A percentile compares a stretch with the other conserved stretches of the same genome.
Evolutionary conservation across 1,140 invertebrate species (phyloP).

Genomic region (Venturia canescens): DNA sequence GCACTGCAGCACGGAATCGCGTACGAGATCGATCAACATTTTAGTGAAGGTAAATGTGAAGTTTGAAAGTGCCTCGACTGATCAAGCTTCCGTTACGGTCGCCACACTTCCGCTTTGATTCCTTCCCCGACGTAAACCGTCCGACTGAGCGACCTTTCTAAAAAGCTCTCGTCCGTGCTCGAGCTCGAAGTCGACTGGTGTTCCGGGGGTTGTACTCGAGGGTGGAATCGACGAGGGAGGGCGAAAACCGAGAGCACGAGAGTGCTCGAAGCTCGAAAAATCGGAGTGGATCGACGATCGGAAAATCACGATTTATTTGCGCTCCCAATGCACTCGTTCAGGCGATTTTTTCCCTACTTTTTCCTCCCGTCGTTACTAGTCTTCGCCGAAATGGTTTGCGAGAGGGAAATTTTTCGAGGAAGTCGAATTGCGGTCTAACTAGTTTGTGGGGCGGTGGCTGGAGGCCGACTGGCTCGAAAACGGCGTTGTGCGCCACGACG

Average conservation of each 20-base stretch:
- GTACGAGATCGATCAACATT: conserved; percentile 90
- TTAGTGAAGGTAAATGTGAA: conserved; percentile 61
- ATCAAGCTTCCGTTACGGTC: background rate
- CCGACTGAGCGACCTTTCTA: too few species aligned
- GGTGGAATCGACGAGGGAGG: too few species aligned
- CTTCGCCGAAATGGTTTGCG: background rate
- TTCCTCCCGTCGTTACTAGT: background rate
- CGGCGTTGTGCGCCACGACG: conserved; percentile 70
- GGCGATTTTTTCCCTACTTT: background rate
- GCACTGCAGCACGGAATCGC: conserved; percentile 91
- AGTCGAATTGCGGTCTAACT: conserved; percentile 38
- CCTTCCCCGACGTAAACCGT: too few species aligned
- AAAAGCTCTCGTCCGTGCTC: too few species aligned
- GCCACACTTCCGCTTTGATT: too few species aligned
- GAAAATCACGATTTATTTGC: too few species aligned
- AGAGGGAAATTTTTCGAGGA: background rate
- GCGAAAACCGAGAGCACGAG: too few species aligned
- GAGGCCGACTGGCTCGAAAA: conserved; percentile 70
- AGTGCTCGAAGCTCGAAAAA: too few species aligned
- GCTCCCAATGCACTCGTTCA: too few species aligned
- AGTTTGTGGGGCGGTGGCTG: conserved; percentile 75
- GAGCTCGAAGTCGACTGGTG: too few species aligned
- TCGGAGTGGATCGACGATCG: too few species aligned
- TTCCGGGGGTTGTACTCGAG: too few species aligned
- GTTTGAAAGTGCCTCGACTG: background rate